A percentile compares a stretch with the other conserved stretches of the same genome.
Evolutionary conservation across 1,140 invertebrate species (phyloP).

Genomic region (Pachyrhynchus sulphureomaculatus): DNA sequence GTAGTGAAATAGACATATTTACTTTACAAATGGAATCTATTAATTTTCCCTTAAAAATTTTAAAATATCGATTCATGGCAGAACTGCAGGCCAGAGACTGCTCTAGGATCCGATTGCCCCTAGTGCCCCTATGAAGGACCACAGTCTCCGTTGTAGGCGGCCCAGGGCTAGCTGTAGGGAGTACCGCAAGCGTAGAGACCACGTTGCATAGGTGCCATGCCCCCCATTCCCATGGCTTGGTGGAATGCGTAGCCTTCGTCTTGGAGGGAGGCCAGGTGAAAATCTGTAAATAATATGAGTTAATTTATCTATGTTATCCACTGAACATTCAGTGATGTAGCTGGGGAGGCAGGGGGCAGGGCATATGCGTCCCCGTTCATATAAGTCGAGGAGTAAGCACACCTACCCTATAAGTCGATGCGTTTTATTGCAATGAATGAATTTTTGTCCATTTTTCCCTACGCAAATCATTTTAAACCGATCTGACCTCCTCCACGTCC

Average conservation of each 20-base stretch:
- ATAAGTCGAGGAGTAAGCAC: too few relatives aligned
- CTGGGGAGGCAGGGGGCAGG: too few relatives aligned
- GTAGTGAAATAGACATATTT: too few relatives aligned
- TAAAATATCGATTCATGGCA: slow-evolving; percentile 2
- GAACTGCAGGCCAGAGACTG: slow-evolving; percentile 48
- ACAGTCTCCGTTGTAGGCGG: slow-evolving; percentile 53
- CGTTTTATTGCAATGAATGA: too few relatives aligned
- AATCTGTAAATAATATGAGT: slow-evolving; percentile 49
- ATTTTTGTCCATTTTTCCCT: too few relatives aligned
- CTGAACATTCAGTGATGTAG: too few relatives aligned
- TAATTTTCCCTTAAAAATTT: not conserved
- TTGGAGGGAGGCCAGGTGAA: slow-evolving; percentile 54
- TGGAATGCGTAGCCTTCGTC: slow-evolving; percentile 56
- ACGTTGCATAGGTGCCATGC: slow-evolving; percentile 53
- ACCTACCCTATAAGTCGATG: too few relatives aligned
- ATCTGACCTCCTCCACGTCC: too few relatives aligned
- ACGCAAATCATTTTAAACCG: too few relatives aligned
- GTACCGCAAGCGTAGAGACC: slow-evolving; percentile 54
- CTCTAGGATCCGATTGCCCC: slow-evolving; percentile 45
- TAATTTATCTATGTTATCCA: too few relatives aligned
- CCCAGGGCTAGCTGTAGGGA: slow-evolving; percentile 55
- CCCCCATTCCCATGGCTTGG: slow-evolving; percentile 55
- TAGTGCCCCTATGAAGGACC: slow-evolving; percentile 48
- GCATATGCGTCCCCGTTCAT: too few relatives aligned
- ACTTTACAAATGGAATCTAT: too few relatives aligned